Conservation (phyloP, 1,140 invertebrate species). For the Galleria mellonella region DNA sequence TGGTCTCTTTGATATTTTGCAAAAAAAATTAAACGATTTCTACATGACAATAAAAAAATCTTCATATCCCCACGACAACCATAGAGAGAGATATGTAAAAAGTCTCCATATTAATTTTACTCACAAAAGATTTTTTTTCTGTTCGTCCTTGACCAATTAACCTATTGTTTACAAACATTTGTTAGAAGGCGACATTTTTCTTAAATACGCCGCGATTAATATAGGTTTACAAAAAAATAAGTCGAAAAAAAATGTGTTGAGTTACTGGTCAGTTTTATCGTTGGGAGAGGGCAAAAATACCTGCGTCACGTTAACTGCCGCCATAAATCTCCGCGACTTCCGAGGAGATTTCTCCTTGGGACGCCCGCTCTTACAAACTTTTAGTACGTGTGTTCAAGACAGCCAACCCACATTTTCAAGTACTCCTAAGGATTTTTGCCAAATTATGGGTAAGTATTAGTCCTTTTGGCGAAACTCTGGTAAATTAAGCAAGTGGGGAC, state of each 20-base stretch:
- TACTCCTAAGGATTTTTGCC: slow-evolving; percentile 30
- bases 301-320: slow-evolving; percentile 52
- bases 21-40: too few species aligned
- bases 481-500: slow-evolving; percentile 1
- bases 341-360: slow-evolving; percentile 50
- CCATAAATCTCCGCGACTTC: slow-evolving; percentile 56
- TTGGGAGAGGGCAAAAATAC: slow-evolving; percentile 35
- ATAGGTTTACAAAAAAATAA: slow-evolving; percentile 20
- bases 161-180: too few species aligned
- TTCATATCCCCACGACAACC: too few species aligned
- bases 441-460: slow-evolving; percentile 25
- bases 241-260: slow-evolving; percentile 24
- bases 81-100: too few species aligned
- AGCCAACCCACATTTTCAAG: slow-evolving; percentile 31
- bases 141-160: too few species aligned
- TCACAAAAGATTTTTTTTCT: too few species aligned
- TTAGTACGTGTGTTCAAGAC: slow-evolving; percentile 46
- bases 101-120: neutral
- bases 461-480: slow-evolving; percentile 3
- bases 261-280: slow-evolving; percentile 43
- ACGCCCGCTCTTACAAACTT: slow-evolving; percentile 46
- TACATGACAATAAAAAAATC: too few species aligned
- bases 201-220: slow-evolving; percentile 10
- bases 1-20: too few species aligned
- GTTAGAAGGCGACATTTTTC: neutral